phyloP scores from a whole-genome alignment of 2,888 invertebrate species.

The Zonitis immaculata region DNA sequence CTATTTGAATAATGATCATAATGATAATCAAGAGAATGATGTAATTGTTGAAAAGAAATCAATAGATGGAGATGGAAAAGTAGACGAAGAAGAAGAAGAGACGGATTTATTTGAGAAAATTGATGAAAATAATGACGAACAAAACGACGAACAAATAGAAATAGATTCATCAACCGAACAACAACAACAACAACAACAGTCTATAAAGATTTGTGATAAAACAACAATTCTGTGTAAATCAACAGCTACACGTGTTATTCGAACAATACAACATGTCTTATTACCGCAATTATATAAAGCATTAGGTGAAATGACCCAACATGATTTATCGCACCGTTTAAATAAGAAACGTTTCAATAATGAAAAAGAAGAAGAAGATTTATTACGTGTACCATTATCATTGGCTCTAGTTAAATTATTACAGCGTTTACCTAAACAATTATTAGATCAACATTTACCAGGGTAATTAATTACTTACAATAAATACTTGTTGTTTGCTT shows the following conservation, averaged over 20 bases:
- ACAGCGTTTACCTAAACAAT: slow-evolving; percentile 74
- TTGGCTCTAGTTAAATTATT: slow-evolving; percentile 88
- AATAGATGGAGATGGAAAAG: slow-evolving; percentile 22
- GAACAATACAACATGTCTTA: slow-evolving; percentile 54
- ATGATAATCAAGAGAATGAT: slow-evolving; percentile 2
- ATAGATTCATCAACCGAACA: slow-evolving; percentile 9
- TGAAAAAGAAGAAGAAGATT: slow-evolving; percentile 85
- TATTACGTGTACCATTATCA: slow-evolving; percentile 86
- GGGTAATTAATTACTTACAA: too few species aligned
- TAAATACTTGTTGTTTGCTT: too few species aligned
- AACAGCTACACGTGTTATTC: slow-evolving; percentile 70
- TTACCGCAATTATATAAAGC: slow-evolving; percentile 75
- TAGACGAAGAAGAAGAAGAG: slow-evolving; percentile 39
- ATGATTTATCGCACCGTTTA: slow-evolving; percentile 73
- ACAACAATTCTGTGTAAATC: slow-evolving; percentile 60
- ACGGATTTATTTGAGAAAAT: slow-evolving; percentile 41
- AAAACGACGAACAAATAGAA: slow-evolving; percentile 31
- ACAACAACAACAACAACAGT: too few species aligned
- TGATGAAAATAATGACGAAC: slow-evolving; percentile 33
- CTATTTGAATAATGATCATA: neutral
- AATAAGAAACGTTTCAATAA: slow-evolving; percentile 64
- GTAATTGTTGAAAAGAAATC: slow-evolving; percentile 10
- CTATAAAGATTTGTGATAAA: slow-evolving; percentile 44
- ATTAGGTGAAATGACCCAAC: slow-evolving; percentile 64
- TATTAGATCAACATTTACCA: slow-evolving; percentile 72